Evolutionary conservation across 2,113 vertebrate genomes (phyloP).

Genomic region (Eolophus roseicapilla): DNA sequence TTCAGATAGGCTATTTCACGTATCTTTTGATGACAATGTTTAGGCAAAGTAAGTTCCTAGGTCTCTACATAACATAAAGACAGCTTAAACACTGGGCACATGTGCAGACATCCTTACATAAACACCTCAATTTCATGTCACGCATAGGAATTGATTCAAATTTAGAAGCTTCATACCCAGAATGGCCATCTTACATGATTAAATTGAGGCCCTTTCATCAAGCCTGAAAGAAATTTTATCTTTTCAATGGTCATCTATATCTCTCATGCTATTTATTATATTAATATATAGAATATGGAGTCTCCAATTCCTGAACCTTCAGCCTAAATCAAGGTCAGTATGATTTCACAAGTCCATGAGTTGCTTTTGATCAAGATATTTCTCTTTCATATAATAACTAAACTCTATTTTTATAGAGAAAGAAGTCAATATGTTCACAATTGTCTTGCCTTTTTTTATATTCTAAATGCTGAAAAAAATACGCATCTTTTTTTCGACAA

Average conservation of each 20-base stretch:
- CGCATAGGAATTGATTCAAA: neutral
- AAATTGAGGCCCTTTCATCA: neutral
- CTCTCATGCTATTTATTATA: neutral
- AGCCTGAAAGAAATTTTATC: neutral
- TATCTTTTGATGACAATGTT: neutral
- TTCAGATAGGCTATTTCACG: neutral
- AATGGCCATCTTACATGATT: fast-evolving
- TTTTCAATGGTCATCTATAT: neutral
- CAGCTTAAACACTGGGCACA: neutral
- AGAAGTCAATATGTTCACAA: neutral
- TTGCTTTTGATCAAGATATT: neutral
- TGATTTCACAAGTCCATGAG: neutral
- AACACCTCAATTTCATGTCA: neutral
- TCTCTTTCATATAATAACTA: neutral
- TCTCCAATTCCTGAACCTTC: neutral
- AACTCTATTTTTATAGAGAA: neutral
- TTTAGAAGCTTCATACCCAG: neutral
- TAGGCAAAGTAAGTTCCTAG: neutral
- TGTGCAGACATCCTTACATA: neutral
- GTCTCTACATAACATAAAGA: neutral
- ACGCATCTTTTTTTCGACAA: neutral
- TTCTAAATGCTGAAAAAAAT: neutral
- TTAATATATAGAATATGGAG: neutral
- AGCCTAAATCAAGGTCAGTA: neutral
- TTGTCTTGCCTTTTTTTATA: neutral